Evolutionary conservation across 2,797 vertebrate species (phyloP), one percentile per base, ranked within the genome.

Genomic region (Naso thynnoides): DNA sequence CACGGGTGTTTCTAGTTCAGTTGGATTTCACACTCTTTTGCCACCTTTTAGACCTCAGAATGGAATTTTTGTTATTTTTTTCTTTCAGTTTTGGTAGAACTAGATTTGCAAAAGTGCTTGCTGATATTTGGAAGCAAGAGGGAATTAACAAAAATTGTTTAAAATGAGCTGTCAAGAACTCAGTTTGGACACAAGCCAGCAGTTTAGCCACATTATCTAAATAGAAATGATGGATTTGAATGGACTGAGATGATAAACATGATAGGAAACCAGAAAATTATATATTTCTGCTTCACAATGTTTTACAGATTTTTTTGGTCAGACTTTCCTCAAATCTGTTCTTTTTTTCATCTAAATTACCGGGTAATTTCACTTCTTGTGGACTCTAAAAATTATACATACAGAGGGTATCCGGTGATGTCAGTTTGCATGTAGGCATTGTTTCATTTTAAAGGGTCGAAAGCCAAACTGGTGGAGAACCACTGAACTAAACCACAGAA

Each of bases 1-100:
- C 36, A 27, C 9, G 21, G 38, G 21, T 58, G 52, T 72, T 72
- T 66, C n/a, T 67, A 39, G 44, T 62, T 65, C n/a, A 33, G 38
- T 73, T 36, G 42, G 26, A 19, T 27, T 63, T 49, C 3, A 18
- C n/a, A 24, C 33, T 6, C 18, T 14, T 45, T 48, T 44, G 21
- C 63, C 56, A 50, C 24, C 42, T 42, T 15, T 41, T 19, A 58
- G 29, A 18, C 39, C 10, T 41, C 5, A 8, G 5, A 18, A 18
- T 53, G 15, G 19, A 45, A 4, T 19, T 47, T 72, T 55, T 39
- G 5, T 38, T 8, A 10, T 61, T 42, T 44, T 8, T 63, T 68
- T 48, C 8, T 36, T 1, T 27, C 0, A 33, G 19, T 59, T 74
- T 49, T 45, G 42, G 11, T 47, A 6, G 16, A 53, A 42, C 27